phyloP scores from a whole-genome alignment of 2,113 vertebrate species.

The Aythya baeri region DNA sequence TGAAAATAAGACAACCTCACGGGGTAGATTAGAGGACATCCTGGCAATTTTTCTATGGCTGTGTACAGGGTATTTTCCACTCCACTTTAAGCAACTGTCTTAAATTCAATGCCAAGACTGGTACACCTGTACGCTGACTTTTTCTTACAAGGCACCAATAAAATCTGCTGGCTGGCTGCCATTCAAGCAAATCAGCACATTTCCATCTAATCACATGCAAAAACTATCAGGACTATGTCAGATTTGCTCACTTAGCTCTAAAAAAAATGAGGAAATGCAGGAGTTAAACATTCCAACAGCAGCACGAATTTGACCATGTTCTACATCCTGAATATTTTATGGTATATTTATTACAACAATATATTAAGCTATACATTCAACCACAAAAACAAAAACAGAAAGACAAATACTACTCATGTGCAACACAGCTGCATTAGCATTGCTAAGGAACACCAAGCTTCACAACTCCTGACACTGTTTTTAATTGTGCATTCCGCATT shows the following conservation, averaged over 20 bases:
- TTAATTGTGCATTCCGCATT: conserved; percentile 2
- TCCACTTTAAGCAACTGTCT: not conserved
- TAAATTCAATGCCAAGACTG: not conserved
- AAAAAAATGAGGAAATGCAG: conserved; percentile 31
- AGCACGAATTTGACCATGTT: conserved; percentile 24
- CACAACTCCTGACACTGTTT: conserved; percentile 16
- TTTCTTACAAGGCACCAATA: not conserved
- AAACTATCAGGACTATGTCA: not conserved
- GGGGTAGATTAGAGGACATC: not conserved
- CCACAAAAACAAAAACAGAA: conserved; percentile 68
- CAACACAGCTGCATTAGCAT: conserved; percentile 50
- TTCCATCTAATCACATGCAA: not conserved
- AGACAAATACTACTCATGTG: conserved; percentile 39
- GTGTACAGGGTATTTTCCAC: not conserved
- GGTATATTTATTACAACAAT: conserved; percentile 61
- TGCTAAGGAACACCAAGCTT: not conserved
- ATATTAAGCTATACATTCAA: conserved; percentile 57
- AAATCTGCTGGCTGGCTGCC: not conserved
- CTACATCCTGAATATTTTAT: conserved; percentile 68
- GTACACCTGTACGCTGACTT: not conserved
- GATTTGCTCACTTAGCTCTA: not conserved
- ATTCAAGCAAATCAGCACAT: not conserved
- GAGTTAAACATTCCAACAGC: conserved; percentile 44
- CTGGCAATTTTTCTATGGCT: not conserved
- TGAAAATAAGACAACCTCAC: not conserved